Conservation (phyloP, 2,888 invertebrate species). For the Scaptomyza polygonia region DNA sequence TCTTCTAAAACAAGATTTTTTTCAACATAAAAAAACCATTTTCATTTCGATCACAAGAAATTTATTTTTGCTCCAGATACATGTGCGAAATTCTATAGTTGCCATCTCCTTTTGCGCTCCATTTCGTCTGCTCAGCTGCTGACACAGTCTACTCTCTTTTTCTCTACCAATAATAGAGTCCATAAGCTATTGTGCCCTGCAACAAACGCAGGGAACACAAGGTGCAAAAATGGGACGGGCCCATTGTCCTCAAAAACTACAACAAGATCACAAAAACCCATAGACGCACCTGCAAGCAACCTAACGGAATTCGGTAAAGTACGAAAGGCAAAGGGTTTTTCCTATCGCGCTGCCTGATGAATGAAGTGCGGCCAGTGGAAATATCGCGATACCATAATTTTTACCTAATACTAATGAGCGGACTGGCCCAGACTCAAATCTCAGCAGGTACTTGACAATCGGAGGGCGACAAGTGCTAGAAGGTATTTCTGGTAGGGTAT, state of each 20-base stretch:
- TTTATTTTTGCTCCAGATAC: not conserved
- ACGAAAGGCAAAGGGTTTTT: constrained; percentile 54
- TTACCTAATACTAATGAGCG: constrained; percentile 72
- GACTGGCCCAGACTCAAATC: constrained; percentile 38
- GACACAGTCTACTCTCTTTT: constrained; percentile 10
- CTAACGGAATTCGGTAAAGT: constrained; percentile 41
- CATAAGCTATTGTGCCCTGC: constrained; percentile 31
- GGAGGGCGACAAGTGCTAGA: constrained; percentile 65
- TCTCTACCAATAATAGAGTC: constrained; percentile 33
- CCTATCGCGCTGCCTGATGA: constrained; percentile 41
- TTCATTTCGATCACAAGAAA: not conserved
- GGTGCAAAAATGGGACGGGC: constrained; percentile 82
- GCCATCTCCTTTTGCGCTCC: constrained; percentile 24
- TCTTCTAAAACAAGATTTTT: too few relatives aligned
- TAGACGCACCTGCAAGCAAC: constrained; percentile 70
- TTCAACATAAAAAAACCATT: too few relatives aligned
- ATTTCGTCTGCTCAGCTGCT: constrained; percentile 45
- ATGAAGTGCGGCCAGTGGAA: constrained; percentile 55
- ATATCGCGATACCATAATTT: constrained; percentile 35
- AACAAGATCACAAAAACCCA: constrained; percentile 20
- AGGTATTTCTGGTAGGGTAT: not conserved
- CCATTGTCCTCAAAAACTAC: constrained; percentile 62
- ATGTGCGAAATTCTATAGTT: constrained; percentile 5
- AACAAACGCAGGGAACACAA: constrained; percentile 62
- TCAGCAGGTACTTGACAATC: constrained; percentile 55